These are phyloP conservation scores for Alviniconcha strummeri DNA, from an alignment of 2,888 invertebrate genomes.

Conservation along the genomic window DNA sequence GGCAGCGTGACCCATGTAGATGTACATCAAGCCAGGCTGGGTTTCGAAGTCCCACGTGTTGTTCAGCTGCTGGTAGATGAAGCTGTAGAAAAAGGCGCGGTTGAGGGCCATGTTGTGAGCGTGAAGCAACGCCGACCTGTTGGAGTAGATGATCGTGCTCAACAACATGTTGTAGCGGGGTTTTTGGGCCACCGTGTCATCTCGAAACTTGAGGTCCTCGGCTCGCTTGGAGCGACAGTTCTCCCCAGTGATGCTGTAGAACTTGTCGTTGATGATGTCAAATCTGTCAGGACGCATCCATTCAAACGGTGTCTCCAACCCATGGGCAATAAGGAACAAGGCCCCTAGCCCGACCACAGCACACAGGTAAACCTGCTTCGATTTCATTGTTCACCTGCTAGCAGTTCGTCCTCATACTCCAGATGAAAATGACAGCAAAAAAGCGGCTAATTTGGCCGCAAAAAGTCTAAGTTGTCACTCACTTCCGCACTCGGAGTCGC, in stretches of 20 bases:
- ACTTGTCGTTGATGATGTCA: conserved; percentile 88
- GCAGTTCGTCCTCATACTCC: conserved; percentile 13
- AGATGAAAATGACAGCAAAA: neutral
- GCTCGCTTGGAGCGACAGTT: conserved; percentile 93
- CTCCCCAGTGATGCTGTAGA: conserved; percentile 88
- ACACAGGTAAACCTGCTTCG: conserved; percentile 11
- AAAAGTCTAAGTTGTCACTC: conserved; percentile 13
- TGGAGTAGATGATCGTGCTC: conserved; percentile 83
- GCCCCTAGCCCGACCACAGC: conserved; percentile 45
- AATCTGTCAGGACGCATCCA: conserved; percentile 94
- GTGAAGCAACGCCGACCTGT: conserved; percentile 91
- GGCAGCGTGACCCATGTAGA: conserved; percentile 94
- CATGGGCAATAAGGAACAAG: conserved; percentile 39
- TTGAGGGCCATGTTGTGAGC: conserved; percentile 97
- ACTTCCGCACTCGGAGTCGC: conserved; percentile 31
- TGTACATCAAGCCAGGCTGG: conserved; percentile 99
- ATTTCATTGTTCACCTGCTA: conserved; percentile 27
- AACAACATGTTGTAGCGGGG: conserved; percentile 77
- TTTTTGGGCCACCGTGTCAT: conserved; percentile 88
- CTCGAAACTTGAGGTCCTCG: conserved; percentile 87
- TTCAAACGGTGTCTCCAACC: conserved; percentile 75
- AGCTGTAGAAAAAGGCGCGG: conserved; percentile 86
- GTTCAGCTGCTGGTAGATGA: conserved; percentile 64
- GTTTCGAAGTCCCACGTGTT: conserved; percentile 80
- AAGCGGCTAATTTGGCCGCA: neutral